Evolutionary conservation across 2,113 vertebrate species (phyloP).

Genomic region (Dipodomys ordii): DNA sequence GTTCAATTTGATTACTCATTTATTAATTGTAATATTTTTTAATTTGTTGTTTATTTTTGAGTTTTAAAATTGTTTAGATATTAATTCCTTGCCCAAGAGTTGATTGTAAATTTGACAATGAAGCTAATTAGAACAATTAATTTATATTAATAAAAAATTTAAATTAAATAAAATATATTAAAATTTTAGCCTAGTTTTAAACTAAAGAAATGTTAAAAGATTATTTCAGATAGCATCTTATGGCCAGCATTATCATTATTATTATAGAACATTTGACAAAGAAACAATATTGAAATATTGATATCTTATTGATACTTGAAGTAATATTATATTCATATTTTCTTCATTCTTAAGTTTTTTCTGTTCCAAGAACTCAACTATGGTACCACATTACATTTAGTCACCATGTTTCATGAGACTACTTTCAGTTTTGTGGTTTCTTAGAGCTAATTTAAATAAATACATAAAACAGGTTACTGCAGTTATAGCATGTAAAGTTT

Average conservation of each 20-base stretch:
- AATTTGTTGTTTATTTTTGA: no score
- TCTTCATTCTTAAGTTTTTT: background rate
- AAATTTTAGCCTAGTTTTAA: background rate
- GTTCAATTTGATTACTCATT: no score
- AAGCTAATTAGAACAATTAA: no score
- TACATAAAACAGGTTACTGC: conserved; percentile 5
- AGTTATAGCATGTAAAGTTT: conserved; percentile 17
- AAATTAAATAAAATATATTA: no score
- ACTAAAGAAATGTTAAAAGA: background rate
- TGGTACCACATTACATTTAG: background rate
- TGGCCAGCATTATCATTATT: background rate
- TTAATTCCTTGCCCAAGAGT: no score
- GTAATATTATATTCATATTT: background rate
- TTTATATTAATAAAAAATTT: no score
- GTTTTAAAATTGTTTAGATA: no score
- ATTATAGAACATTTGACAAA: background rate
- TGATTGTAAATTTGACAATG: no score
- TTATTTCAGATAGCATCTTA: background rate
- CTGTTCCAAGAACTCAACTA: background rate
- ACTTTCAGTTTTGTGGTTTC: background rate
- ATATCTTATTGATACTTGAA: background rate
- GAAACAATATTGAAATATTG: background rate
- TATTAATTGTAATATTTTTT: no score
- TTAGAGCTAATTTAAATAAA: conserved; percentile 16
- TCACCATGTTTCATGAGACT: background rate